Base-by-base conservation (phyloP, 2,797 vertebrate species). In the Sebastes jordani region DNA sequence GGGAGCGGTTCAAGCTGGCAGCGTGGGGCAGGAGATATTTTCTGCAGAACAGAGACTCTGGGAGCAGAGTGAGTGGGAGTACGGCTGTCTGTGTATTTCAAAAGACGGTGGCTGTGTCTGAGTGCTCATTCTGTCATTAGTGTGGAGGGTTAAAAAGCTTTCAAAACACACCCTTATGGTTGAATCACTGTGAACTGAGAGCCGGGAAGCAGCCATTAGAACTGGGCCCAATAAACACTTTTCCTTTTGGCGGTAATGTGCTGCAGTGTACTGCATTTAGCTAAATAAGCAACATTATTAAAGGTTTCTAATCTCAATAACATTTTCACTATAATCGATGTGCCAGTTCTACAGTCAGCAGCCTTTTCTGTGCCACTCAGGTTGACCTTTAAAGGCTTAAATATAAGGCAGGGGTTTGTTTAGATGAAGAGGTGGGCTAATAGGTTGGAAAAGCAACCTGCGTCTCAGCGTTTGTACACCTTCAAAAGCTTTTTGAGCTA, bases 51-150 rank as follows among this genome's bases (percentile, higher is more conserved):
- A 81, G n/a, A 83, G 76, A 65, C 73, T 86, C 76, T 38, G 29
- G 60, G 81, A 92, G 84, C 88, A 86, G 71, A 86, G 79, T 77
- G 91, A 88, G 89, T 93, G 84, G 90, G 92, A 91, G 89, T 86
- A 77, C 5, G 46, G 69, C 79, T 88, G 87, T 92, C 90, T 92
- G 71, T 81, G 81, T 76, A 71, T 91, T 93, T 91, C 88, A 88
- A 82, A 89, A 88, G 88, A 92, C 60, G 84, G 76, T 75, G 68
- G 66, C 83, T 90, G 62, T 71, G 86, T 90, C 81, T 84, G 82
- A 91, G 89, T 78, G 84, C 78, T 86, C 78, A 73, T 89, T 90
- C 80, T 89, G 72, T 86, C 88, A 91, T 90, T 83, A 89, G 78
- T 76, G 66, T 80, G 72, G 58, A 84, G 78, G 80, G 84, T 89